A percentile compares a stretch with the other conserved stretches of the same genome.
phyloP scores from a whole-genome alignment of 1,140 invertebrate species.

The Caenorhabditis inopinata region DNA sequence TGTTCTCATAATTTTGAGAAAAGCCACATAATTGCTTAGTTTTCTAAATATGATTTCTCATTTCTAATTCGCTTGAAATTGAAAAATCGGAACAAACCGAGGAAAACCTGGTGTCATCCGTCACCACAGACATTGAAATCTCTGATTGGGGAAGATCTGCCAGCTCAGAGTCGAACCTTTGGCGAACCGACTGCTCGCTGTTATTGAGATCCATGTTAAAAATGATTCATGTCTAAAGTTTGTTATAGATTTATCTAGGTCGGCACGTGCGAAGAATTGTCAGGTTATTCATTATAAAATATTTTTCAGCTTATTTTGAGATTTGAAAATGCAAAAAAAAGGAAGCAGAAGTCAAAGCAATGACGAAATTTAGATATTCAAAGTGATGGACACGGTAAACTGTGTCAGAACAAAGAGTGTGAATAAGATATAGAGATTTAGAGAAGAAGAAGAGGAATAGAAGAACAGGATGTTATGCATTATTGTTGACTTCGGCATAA shows the following conservation, averaged over 20 bases:
- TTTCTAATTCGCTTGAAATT: not conserved
- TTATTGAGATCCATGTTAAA: not conserved
- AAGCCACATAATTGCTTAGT: too few relatives aligned
- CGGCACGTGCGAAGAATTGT: too few relatives aligned
- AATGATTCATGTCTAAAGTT: not conserved
- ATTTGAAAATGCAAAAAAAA: not conserved
- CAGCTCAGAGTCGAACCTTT: not conserved
- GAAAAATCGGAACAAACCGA: not conserved
- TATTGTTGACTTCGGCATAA: not conserved
- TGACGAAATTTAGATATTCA: not conserved
- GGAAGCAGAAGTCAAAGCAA: not conserved
- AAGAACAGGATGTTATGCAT: constrained; percentile 9
- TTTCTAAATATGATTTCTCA: not conserved
- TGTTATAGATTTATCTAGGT: too few relatives aligned
- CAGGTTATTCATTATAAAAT: too few relatives aligned
- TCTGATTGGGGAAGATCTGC: constrained; percentile 42
- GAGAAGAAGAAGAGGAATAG: not conserved
- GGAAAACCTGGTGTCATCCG: constrained; percentile 35
- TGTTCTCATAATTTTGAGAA: too few relatives aligned
- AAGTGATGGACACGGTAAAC: not conserved
- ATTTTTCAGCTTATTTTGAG: too few relatives aligned
- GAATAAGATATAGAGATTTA: not conserved
- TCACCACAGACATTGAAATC: constrained; percentile 51
- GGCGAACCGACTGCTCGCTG: not conserved
- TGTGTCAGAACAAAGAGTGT: too few relatives aligned